Base-by-base conservation (phyloP, 2,113 vertebrate genomes). In the Microcebus jonahi region DNA sequence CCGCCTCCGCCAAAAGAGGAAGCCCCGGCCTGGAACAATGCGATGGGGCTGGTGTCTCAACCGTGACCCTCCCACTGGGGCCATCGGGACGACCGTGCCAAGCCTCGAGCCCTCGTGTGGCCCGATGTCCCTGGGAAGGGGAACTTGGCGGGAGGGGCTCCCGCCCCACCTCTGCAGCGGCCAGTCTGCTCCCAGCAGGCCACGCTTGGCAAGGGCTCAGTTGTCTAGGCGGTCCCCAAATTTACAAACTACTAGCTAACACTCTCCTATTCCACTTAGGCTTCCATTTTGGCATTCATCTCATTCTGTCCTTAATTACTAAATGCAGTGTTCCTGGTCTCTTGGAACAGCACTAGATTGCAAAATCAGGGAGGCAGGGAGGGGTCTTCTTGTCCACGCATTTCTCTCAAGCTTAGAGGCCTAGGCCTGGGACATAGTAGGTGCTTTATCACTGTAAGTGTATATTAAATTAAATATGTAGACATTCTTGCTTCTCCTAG, bases 41-140 rank as follows among this genome's bases (percentile, higher is more conserved):
- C 80, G 94, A 83, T 86, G 95, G 88, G 81, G 61, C 95, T 53
- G 45, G 57, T 96, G 97, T 95, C 97, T 97, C 77, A 65, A 10
- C 88, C 31, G 31, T 88, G 97, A 95, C 95, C 82, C 94, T 97
- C 97, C 94, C 96, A 10, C 81, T 86, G 97, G 96, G 97, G 97
- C 96, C 36, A 1, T 63, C 76, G 29, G 80, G 65, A 13, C 39
- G 48, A 23, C 80, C 1, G 5, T 95, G 97, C 97, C 97, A 96
- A 96, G 87, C 55, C 48, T 70, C 34, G 11, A 39, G 68, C 63
- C 55, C 59, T 14, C 31, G 11, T 65, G 50, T 11, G 10, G n/a
- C 81, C 85, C 15, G 12, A 12, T 59, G 57, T 42, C 14, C 15
- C 11, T 23, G 83, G 83, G 76, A 82, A 92, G 63, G 13, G 50